Percentiles rank a stretch among this genome's conserved stretches.
phyloP scores from a whole-genome alignment of 2,113 vertebrate species.

The Tachysurus vachellii region DNA sequence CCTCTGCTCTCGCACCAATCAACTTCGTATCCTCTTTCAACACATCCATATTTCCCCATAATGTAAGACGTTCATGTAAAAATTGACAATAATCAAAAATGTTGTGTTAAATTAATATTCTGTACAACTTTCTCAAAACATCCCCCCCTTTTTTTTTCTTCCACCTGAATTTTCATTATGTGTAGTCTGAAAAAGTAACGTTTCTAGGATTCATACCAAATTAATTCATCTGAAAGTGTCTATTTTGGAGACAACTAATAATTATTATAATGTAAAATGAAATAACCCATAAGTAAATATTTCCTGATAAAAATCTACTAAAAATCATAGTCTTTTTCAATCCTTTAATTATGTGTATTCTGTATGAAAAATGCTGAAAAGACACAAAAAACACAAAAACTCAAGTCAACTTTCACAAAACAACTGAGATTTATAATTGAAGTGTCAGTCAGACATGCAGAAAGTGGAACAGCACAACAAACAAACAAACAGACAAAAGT shows the following conservation, averaged over 20 bases:
- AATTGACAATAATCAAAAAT: not conserved
- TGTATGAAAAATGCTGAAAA: not conserved
- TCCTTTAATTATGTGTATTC: not conserved
- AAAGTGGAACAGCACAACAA: conserved; percentile 20
- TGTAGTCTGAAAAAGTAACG: not conserved
- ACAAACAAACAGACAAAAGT: not conserved
- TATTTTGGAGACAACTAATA: not conserved
- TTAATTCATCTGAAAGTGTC: not conserved
- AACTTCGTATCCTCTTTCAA: no score
- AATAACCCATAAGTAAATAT: not conserved
- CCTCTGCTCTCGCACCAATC: no score
- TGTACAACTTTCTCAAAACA: not conserved
- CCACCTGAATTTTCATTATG: not conserved
- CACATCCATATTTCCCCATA: no score
- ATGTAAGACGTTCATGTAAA: no score
- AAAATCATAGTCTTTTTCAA: not conserved
- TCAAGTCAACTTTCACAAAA: conserved; percentile 9
- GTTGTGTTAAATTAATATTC: not conserved
- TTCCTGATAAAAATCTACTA: not conserved
- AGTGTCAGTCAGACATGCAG: conserved; percentile 25
- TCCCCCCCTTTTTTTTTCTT: not conserved
- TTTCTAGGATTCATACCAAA: not conserved
- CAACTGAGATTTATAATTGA: conserved; percentile 7
- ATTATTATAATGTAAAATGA: no score
- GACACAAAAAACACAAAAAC: not conserved